Base-by-base conservation (phyloP, 1,140 invertebrate genomes). In the Drosophila oshimai region DNA sequence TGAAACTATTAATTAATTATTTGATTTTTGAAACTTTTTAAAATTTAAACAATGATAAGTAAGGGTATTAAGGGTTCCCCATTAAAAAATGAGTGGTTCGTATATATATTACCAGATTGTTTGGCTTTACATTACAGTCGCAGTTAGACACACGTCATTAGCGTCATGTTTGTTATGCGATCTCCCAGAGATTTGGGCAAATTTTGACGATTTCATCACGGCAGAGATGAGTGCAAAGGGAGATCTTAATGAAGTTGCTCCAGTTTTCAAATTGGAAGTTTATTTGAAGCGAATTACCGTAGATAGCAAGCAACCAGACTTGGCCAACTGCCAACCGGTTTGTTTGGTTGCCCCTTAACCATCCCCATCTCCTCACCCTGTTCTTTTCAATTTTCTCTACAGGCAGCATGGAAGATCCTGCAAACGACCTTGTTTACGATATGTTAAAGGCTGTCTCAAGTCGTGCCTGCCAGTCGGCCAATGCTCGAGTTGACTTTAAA, bases 371-470 rank as follows among this genome's bases (percentile, higher is more conserved):
- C 26, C 53, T 18, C 18, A 15, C 7, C 7, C n/a, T 3, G 18
- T 51, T 24, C 13, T 57, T 28, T 34, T 49, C 29, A 31, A 28
- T 60, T 26, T 65, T 29, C 18, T 17, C 18, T n/a, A n/a, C 20
- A 41, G 26, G 34, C 17, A 64, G 54, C 33, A 44, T 20, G 41
- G 20, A 31, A 42, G 41, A 86, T 84, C 79, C 79, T 86, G 79
- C 41, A 62, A 79, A 84, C 80, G 80, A 84, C 80, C 80, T 84
- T 79, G 74, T 71, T 67, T 74, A 79, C 69, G 73, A 79, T 67
- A 78, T 54, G 51, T 74, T 86, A 71, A 83, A 79, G 49, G 54
- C 80, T 74, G 73, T 60, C 46, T 54, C 6, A 46, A 58, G 17
- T 60, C 44, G 61, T 36, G 64, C 34, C 53, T 58, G 34, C 57